These are phyloP conservation scores for Xyrauchen texanus DNA, from an alignment of 2,113 vertebrate genomes.

Conservation along the genomic window DNA sequence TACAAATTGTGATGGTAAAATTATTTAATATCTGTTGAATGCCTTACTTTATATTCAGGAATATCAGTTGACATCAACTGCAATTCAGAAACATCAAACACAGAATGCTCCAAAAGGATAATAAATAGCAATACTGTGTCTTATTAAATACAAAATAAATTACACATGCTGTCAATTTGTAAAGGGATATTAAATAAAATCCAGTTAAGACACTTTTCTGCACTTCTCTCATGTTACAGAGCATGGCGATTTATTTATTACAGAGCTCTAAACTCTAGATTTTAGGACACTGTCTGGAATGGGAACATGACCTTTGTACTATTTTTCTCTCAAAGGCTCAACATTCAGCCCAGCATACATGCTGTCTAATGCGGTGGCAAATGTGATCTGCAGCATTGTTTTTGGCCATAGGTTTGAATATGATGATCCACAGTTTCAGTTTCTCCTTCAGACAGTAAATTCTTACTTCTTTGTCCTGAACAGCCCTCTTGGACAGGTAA, in stretches of 20 bases:
- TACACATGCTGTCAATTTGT: no score
- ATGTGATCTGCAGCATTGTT: slow-evolving; percentile 58
- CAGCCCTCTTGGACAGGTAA: no score
- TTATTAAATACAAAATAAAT: no score
- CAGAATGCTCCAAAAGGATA: no score
- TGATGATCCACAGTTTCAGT: slow-evolving; percentile 27
- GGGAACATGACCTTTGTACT: not conserved
- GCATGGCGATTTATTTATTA: not conserved
- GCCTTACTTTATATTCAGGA: no score
- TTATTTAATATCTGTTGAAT: not conserved
- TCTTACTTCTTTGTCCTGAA: no score
- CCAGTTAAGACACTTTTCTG: not conserved
- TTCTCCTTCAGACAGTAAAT: no score
- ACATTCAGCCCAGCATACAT: slow-evolving; percentile 45
- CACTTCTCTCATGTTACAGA: slow-evolving; percentile 12
- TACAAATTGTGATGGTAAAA: slow-evolving; percentile 43
- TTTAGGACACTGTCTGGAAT: no score
- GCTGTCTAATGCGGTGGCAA: slow-evolving; percentile 44
- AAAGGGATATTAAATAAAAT: no score
- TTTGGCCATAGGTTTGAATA: slow-evolving; percentile 59
- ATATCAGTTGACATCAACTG: no score
- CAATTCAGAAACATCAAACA: no score
- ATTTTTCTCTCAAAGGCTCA: slow-evolving; percentile 41
- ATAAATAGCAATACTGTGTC: no score
- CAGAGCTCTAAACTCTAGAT: not conserved